phyloP scores from a whole-genome alignment of 2,797 vertebrate genomes.

The Danionella dracula region DNA sequence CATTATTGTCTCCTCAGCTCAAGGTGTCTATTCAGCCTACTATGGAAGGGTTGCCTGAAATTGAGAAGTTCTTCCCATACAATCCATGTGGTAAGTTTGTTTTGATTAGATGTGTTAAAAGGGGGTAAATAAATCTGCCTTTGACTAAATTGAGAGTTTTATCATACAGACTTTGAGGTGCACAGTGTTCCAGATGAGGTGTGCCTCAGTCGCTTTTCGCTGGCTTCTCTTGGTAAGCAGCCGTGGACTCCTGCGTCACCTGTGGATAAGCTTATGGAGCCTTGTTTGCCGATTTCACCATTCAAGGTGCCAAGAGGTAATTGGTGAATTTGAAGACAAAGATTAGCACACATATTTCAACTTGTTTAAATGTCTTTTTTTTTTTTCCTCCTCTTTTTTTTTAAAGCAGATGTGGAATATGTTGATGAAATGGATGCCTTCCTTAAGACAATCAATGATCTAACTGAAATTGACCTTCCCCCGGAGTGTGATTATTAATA shows the following conservation, averaged over 20 bases:
- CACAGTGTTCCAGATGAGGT: constrained; percentile 43
- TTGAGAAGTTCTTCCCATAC: constrained; percentile 48
- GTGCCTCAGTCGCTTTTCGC: constrained; percentile 38
- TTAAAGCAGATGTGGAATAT: not conserved
- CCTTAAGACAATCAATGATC: constrained; percentile 40
- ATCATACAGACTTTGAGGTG: constrained; percentile 35
- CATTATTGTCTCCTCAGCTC: not conserved
- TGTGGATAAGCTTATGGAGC: constrained; percentile 23
- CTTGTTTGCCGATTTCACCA: constrained; percentile 31
- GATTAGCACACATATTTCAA: not conserved
- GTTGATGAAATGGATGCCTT: constrained; percentile 39
- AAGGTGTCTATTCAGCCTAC: not conserved
- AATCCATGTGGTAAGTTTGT: constrained; percentile 40
- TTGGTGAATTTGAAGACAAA: not conserved
- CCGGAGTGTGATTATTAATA: constrained; percentile 29
- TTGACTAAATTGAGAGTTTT: not conserved
- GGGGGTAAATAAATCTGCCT: rapidly evolving
- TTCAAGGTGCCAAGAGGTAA: constrained; percentile 43
- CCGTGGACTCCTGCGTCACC: not conserved
- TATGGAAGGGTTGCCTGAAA: constrained; percentile 42
- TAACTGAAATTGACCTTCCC: constrained; percentile 41
- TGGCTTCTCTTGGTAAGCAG: constrained; percentile 33
- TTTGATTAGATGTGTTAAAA: not conserved
- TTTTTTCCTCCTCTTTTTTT: not conserved
- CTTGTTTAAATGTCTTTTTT: too few relatives aligned